Percentiles rank a stretch among this genome's conserved stretches.
Conservation (phyloP, 2,113 vertebrate genomes). For the Rutilus rutilus region DNA sequence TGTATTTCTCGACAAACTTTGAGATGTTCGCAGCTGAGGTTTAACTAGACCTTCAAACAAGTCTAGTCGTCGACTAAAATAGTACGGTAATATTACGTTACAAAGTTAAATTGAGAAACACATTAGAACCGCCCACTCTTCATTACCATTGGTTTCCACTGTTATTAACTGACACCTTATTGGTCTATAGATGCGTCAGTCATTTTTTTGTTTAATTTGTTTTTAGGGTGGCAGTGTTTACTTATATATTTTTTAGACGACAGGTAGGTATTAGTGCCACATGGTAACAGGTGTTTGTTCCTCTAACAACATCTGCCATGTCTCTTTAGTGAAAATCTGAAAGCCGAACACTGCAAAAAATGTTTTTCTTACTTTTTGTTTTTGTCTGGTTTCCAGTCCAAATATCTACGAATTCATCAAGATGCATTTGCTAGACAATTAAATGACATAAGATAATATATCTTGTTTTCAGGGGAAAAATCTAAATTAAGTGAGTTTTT, state of each 20-base stretch:
- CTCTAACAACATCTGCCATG: neutral
- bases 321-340: neutral
- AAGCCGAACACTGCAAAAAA: too few species aligned
- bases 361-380: too few species aligned
- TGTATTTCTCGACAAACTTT: neutral
- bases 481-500: too few species aligned
- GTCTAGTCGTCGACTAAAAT: neutral
- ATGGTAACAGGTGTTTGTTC: neutral
- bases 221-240: neutral
- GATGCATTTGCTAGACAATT: too few species aligned
- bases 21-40: neutral
- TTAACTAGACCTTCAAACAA: neutral
- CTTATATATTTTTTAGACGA: neutral
- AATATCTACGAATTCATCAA: too few species aligned
- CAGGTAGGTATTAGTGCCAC: neutral
- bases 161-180: neutral
- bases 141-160: neutral
- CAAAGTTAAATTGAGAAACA: conserved; percentile 51
- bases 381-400: too few species aligned
- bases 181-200: conserved; percentile 35
- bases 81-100: conserved; percentile 29
- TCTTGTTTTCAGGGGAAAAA: too few species aligned
- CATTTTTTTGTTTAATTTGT: neutral
- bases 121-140: neutral
- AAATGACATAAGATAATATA: too few species aligned